phyloP scores from a whole-genome alignment of 2,113 vertebrate species.

The Meleagris gallopavo region DNA sequence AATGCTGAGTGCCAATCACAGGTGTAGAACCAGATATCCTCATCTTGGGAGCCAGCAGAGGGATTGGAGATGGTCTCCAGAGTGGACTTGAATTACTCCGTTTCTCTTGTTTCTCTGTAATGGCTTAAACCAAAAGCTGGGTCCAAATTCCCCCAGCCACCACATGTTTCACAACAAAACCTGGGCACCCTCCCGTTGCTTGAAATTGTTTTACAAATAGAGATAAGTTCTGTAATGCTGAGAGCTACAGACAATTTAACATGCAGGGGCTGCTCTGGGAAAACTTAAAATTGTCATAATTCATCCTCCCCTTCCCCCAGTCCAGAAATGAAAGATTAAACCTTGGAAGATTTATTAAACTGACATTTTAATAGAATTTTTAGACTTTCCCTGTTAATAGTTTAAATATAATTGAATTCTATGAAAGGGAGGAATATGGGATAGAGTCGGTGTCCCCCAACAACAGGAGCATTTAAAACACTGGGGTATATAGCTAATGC shows the following conservation, averaged over 20 bases:
- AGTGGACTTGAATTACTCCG: fast-evolving
- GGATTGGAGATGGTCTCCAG: neutral
- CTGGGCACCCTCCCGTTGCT: neutral
- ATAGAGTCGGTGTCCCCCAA: neutral
- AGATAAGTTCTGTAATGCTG: constrained; percentile 30
- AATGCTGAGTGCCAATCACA: neutral
- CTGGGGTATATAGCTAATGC: neutral
- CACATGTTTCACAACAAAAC: fast-evolving
- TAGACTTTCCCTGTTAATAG: constrained; percentile 70
- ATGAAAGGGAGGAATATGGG: neutral
- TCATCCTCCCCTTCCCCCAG: constrained; percentile 34
- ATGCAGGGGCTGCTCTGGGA: constrained; percentile 39
- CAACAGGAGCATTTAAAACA: constrained; percentile 46
- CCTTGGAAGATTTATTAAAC: constrained; percentile 73
- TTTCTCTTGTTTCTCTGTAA: neutral
- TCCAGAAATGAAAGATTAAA: constrained; percentile 72
- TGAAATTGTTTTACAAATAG: constrained; percentile 51
- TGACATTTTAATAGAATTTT: constrained; percentile 76
- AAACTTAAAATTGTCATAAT: constrained; percentile 69
- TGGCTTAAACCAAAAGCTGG: neutral
- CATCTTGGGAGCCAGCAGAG: neutral
- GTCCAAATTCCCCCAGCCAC: fast-evolving
- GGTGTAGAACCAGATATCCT: neutral
- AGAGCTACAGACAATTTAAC: constrained; percentile 53
- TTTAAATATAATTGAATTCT: constrained; percentile 73